These are phyloP conservation scores for Tolmerus cingulatus DNA, from an alignment of 2,888 invertebrate species.

Conservation along the genomic window DNA sequence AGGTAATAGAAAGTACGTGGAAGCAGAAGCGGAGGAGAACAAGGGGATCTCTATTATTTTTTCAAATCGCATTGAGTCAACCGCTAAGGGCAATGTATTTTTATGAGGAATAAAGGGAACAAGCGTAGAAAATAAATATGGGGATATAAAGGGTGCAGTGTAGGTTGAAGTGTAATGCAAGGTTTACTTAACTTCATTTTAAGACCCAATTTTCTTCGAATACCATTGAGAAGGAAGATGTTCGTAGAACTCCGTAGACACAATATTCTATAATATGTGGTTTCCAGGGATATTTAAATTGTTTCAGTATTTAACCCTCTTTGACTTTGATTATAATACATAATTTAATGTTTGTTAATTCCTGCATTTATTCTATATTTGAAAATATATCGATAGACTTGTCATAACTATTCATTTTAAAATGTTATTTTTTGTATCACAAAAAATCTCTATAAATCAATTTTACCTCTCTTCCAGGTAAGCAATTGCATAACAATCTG, in stretches of 20 bases:
- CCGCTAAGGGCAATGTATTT: not conserved
- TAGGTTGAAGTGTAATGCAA: not conserved
- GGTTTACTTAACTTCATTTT: not conserved
- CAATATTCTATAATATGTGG: not conserved
- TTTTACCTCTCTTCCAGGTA: not conserved
- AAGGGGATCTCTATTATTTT: not conserved
- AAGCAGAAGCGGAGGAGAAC: not conserved
- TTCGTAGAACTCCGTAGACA: not conserved
- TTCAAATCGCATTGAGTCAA: not conserved
- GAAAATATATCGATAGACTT: too few relatives aligned
- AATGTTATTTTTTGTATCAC: too few relatives aligned
- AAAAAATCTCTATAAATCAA: not conserved
- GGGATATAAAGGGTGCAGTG: not conserved
- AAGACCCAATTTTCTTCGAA: not conserved
- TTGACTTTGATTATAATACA: too few relatives aligned
- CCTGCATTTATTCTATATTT: too few relatives aligned
- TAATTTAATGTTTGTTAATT: too few relatives aligned
- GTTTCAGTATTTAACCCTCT: not conserved
- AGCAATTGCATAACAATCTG: not conserved
- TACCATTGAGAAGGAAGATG: not conserved
- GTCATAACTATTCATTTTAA: too few relatives aligned
- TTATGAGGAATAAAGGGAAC: not conserved
- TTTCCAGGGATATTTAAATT: not conserved
- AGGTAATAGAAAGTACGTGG: not conserved
- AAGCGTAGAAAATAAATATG: not conserved